Evolutionary conservation across 1,140 invertebrate genomes (phyloP).

Genomic region (Charaxes varanes): DNA sequence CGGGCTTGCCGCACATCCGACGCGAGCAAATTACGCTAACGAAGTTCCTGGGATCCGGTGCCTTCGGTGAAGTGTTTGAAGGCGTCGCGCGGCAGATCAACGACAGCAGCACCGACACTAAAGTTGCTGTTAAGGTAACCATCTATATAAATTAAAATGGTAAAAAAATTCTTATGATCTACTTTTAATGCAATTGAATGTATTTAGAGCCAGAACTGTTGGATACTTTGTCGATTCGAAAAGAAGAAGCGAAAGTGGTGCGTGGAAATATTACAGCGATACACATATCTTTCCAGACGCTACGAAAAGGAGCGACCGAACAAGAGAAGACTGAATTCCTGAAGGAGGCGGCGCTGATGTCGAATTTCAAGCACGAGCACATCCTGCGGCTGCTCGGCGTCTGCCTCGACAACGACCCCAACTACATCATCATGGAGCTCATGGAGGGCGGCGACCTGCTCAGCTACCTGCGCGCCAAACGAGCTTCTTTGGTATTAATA

Average conservation of each 20-base stretch:
- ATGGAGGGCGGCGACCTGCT: slow-evolving; percentile 98
- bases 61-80: slow-evolving; percentile 98
- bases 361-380: slow-evolving; percentile 96
- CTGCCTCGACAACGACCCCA: slow-evolving; percentile 93
- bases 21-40: slow-evolving; percentile 86
- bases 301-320: slow-evolving; percentile 93
- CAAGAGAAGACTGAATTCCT: slow-evolving; percentile 95
- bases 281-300: slow-evolving; percentile 77
- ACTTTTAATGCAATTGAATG: no score
- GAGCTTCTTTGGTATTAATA: slow-evolving; percentile 77
- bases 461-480: slow-evolving; percentile 87
- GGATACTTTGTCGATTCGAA: no score
- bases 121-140: slow-evolving; percentile 89
- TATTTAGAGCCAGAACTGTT: no score
- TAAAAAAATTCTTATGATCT: no score
- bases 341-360: slow-evolving; percentile 98
- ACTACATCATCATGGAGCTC: slow-evolving; percentile 95
- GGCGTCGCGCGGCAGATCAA: slow-evolving; percentile 83
- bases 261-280: neutral
- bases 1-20: slow-evolving; percentile 87
- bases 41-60: slow-evolving; percentile 94
- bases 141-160: no score
- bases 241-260: no score
- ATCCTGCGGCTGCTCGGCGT: slow-evolving; percentile 95
- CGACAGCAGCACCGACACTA: slow-evolving; percentile 73